phyloP scores from a whole-genome alignment of 2,113 vertebrate species.

The Stegostoma tigrinum region DNA sequence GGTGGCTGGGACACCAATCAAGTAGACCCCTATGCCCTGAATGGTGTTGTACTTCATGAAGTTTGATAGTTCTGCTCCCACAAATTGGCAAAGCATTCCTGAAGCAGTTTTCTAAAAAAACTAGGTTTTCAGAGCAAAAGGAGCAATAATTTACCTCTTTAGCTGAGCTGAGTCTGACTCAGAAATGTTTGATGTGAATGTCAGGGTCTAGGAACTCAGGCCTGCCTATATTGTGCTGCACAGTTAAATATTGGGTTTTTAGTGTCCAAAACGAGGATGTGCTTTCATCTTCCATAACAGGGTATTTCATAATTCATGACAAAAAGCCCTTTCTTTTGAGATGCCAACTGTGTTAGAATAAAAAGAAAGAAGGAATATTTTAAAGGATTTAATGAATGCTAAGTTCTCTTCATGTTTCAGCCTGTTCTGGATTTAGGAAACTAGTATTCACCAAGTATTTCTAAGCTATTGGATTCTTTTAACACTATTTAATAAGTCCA shows the following conservation, averaged over 20 bases:
- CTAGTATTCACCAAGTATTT: neutral
- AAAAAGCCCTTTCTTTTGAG: neutral
- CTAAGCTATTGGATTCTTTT: neutral
- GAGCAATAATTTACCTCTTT: neutral
- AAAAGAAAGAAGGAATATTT: neutral
- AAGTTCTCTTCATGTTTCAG: neutral
- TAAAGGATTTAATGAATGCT: neutral
- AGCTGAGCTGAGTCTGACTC: no score
- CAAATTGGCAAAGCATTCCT: no score
- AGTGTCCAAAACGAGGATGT: neutral
- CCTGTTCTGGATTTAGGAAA: neutral
- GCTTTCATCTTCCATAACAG: neutral
- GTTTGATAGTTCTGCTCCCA: no score
- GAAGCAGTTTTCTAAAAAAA: neutral
- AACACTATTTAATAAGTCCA: neutral
- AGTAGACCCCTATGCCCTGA: no score
- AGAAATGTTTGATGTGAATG: neutral
- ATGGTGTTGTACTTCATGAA: no score
- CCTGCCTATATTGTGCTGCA: neutral
- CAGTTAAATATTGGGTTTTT: neutral
- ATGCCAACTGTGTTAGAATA: neutral
- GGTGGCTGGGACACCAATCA: no score
- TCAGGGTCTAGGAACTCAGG: neutral
- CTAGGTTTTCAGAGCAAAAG: neutral
- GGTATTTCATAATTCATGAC: no score